phyloP scores from a whole-genome alignment of 2,113 vertebrate species.

The Xenotilapia leptura region DNA sequence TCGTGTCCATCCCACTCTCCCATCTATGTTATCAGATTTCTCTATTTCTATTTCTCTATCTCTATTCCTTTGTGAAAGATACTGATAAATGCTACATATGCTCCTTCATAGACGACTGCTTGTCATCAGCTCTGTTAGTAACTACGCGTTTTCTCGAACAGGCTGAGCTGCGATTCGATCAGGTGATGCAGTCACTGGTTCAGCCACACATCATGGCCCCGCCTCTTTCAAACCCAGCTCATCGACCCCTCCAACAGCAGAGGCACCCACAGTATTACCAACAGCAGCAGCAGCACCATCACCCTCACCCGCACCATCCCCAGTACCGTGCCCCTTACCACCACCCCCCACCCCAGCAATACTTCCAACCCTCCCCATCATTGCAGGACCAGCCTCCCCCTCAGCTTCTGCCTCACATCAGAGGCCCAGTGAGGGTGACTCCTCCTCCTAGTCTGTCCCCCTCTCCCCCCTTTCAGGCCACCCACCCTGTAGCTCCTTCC shows the following conservation, averaged over 20 bases:
- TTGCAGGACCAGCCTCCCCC: neutral
- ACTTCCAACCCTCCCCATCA: neutral
- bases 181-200: conserved; percentile 13
- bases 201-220: neutral
- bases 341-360: neutral
- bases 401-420: neutral
- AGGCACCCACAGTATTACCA: neutral
- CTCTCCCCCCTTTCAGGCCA: neutral
- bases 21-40: neutral
- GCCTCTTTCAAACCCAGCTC: conserved; percentile 51
- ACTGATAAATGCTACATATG: neutral
- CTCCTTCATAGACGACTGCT: accelerated
- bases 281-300: conserved; percentile 8
- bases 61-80: neutral
- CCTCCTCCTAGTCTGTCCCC: conserved; percentile 45
- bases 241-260: conserved; percentile 40
- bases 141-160: neutral
- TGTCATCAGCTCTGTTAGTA: neutral
- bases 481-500: neutral
- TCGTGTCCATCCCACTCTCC: neutral
- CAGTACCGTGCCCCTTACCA: neutral
- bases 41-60: too few species aligned
- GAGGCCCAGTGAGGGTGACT: neutral
- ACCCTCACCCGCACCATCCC: neutral
- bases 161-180: conserved; percentile 48